These are phyloP conservation scores for Perca flavescens DNA, from an alignment of 2,113 vertebrate species.

Conservation along the genomic window DNA sequence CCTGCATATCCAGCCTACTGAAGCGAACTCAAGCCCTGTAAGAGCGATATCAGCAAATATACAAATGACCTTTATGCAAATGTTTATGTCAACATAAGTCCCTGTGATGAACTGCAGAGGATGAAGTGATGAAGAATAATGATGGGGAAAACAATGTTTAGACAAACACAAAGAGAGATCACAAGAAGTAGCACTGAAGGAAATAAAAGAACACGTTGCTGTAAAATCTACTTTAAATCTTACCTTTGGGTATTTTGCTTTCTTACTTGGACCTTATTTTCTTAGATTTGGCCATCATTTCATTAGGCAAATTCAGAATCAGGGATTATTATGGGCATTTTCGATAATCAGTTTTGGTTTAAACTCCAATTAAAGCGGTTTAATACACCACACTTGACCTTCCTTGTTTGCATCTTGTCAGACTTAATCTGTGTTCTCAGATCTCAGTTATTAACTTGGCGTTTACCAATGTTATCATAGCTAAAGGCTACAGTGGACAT, in stretches of 20 bases:
- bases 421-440: too few species aligned
- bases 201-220: background rate
- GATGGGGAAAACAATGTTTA: background rate
- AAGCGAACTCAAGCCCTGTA: background rate
- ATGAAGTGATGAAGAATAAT: conserved; percentile 1
- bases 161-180: background rate
- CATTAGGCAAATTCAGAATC: background rate
- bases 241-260: background rate
- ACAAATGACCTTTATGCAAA: background rate
- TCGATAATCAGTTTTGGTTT: background rate
- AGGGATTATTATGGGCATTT: background rate
- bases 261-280: background rate
- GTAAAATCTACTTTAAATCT: background rate
- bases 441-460: too few species aligned
- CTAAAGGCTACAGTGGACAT: too few species aligned
- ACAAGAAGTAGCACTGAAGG: background rate
- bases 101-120: background rate
- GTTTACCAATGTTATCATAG: too few species aligned
- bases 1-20: conserved; percentile 1
- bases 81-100: background rate
- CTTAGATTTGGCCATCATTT: background rate
- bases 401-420: too few species aligned
- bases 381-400: background rate
- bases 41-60: background rate
- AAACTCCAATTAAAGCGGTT: background rate